Evolutionary conservation across 2,113 vertebrate genomes (phyloP), one percentile per base, ranked within the genome.

Genomic region (Megalops atlanticus): DNA sequence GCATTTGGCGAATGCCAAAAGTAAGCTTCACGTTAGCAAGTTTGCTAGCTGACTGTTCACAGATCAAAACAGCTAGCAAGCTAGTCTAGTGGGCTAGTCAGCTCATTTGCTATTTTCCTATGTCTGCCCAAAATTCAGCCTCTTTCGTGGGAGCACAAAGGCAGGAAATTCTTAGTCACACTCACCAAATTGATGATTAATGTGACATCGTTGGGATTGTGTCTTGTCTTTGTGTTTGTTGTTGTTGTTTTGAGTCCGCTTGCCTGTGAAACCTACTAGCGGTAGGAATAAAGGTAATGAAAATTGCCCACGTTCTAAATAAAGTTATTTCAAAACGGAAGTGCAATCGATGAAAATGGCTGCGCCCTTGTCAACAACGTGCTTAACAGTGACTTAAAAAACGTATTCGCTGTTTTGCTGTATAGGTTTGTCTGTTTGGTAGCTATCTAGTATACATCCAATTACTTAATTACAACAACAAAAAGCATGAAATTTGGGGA

Each of bases 401-500:
- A 31, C 38, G 36, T 39, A 35, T 40, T 39, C 18, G 35, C n/a
- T n/a, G n/a, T 18, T 36, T 36, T 41, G 58, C 11, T 38, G 14
- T 43, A 11, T 27, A 36, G 15, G 33, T 36, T 52, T 43, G n/a
- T 73, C 24, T 7, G 11, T 52, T 76, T 71, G 15, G 18, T 49
- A 72, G 12, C 36, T 36, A 64, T 70, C 24, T 41, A 8, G 49
- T 36, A 54, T n/a, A 69, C 71, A 95, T 94, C 92, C 14, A 27
- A 4, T 41, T 11, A 27, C 40, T 40, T n/a, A 27, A 40, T n/a
- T n/a, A n/a, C n/a, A n/a, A n/a, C n/a, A n/a, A n/a, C n/a, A n/a
- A n/a, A n/a, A n/a, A n/a, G n/a, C n/a, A n/a, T n/a, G n/a, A n/a
- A n/a, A n/a, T n/a, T n/a, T n/a, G n/a, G n/a, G n/a, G n/a, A n/a